These are phyloP conservation scores for Microcebus murinus DNA, from an alignment of 2,113 vertebrate genomes.

Conservation along the genomic window DNA sequence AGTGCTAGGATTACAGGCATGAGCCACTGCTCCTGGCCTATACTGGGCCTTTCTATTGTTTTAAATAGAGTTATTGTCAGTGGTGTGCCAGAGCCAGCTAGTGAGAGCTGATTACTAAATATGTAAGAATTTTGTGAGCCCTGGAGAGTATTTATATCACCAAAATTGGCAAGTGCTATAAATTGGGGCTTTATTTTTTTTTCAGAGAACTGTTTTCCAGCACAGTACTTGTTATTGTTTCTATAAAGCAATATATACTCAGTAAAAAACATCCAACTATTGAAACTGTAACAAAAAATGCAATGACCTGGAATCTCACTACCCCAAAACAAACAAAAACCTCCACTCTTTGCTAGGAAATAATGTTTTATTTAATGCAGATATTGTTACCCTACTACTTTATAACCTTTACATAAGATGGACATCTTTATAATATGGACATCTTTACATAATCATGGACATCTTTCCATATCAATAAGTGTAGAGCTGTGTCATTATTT, in stretches of 20 bases:
- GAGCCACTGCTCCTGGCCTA: no score
- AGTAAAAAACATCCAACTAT: slow-evolving; percentile 22
- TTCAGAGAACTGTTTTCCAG: slow-evolving; percentile 40
- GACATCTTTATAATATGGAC: no score
- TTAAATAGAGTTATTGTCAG: slow-evolving; percentile 16
- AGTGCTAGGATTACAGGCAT: no score
- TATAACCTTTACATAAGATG: slow-evolving; percentile 25
- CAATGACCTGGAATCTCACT: slow-evolving; percentile 50
- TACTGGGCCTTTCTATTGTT: neutral
- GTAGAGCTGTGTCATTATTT: neutral
- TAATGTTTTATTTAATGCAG: slow-evolving; percentile 37
- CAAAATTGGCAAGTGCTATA: slow-evolving; percentile 36
- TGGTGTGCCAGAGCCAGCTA: neutral
- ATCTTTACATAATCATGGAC: neutral
- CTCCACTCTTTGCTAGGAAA: neutral
- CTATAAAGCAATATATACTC: slow-evolving; percentile 27
- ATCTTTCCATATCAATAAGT: slow-evolving; percentile 36
- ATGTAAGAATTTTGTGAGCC: neutral
- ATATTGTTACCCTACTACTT: neutral
- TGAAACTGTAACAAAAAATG: slow-evolving; percentile 49
- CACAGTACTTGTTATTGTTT: slow-evolving; percentile 35
- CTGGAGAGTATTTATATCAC: slow-evolving; percentile 39
- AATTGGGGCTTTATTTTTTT: neutral
- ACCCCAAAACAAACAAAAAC: neutral
- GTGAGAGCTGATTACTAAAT: slow-evolving; percentile 14